Percentiles rank a stretch among this genome's conserved stretches.
phyloP scores from a whole-genome alignment of 2,113 vertebrate species.

The Aplodontia rufa region DNA sequence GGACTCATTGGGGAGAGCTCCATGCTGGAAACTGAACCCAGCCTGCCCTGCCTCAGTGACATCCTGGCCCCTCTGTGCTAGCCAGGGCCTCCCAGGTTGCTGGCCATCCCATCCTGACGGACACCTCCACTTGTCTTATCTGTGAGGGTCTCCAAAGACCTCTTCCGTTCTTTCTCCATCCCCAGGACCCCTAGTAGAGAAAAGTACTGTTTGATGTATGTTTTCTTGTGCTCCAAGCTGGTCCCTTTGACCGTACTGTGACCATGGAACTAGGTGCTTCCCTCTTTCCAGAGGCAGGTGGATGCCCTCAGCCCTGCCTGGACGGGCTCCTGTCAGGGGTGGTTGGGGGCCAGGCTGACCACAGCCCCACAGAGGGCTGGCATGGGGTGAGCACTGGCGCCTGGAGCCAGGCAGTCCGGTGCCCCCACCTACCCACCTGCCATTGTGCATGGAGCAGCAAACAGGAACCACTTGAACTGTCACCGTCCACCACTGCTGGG shows the following conservation, averaged over 20 bases:
- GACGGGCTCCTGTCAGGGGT: background rate
- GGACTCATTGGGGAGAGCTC: background rate
- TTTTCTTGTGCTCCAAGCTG: too few relatives aligned
- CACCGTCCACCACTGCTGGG: background rate
- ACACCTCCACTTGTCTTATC: rapidly evolving
- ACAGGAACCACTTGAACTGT: background rate
- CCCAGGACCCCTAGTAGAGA: rapidly evolving
- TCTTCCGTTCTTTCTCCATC: background rate
- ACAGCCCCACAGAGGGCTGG: background rate
- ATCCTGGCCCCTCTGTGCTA: background rate
- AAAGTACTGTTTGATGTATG: background rate
- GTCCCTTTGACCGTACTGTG: too few relatives aligned
- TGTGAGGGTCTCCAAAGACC: rapidly evolving
- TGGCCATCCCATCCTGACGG: background rate
- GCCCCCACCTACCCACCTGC: background rate
- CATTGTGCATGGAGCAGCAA: rapidly evolving
- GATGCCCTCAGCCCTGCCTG: background rate
- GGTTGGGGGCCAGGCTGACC: too few relatives aligned
- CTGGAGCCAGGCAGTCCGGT: background rate
- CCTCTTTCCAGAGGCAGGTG: rapidly evolving
- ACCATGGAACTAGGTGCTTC: background rate
- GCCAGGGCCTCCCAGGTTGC: background rate
- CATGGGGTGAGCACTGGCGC: background rate
- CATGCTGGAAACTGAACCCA: rapidly evolving
- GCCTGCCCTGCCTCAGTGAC: too few relatives aligned